A percentile compares a stretch with the other conserved stretches of the same genome.
Conservation (phyloP, 2,797 vertebrate species). For the Balearica regulorum region DNA sequence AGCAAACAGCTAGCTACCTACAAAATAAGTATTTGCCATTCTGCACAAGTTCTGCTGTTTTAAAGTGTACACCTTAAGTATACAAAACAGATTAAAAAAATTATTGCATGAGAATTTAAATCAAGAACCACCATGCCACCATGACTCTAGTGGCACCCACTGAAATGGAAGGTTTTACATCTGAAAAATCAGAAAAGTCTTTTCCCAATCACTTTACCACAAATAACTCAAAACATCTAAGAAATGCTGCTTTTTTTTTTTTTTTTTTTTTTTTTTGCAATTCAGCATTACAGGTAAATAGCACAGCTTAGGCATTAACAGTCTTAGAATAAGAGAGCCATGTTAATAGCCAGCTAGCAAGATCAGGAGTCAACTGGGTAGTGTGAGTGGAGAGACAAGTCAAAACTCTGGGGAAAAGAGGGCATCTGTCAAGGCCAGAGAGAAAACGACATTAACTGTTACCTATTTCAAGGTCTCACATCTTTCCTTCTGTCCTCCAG, state of each 20-base stretch:
- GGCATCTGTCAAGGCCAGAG: not conserved
- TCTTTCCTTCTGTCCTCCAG: not conserved
- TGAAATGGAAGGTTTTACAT: not conserved
- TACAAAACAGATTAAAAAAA: not conserved
- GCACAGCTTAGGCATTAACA: not conserved
- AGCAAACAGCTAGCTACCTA: not conserved
- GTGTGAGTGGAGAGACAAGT: not conserved
- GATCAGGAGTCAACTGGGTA: not conserved
- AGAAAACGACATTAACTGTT: not conserved
- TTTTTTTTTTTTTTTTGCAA: not conserved
- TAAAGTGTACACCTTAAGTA: not conserved
- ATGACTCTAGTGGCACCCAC: not conserved
- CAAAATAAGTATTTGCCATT: not conserved
- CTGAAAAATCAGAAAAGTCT: not conserved
- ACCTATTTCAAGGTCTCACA: not conserved
- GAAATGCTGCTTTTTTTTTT: not conserved
- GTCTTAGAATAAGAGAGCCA: not conserved
- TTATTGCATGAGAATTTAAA: not conserved
- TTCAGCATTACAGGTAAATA: not conserved
- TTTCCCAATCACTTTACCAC: not conserved
- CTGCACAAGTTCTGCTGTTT: not conserved
- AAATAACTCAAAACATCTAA: not conserved
- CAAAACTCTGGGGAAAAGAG: not conserved
- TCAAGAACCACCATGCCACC: not conserved
- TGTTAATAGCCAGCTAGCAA: not conserved